Evolutionary conservation across 2,888 invertebrate species (phyloP), one percentile per base, ranked within the genome.

Genomic region (Macropis europaea): DNA sequence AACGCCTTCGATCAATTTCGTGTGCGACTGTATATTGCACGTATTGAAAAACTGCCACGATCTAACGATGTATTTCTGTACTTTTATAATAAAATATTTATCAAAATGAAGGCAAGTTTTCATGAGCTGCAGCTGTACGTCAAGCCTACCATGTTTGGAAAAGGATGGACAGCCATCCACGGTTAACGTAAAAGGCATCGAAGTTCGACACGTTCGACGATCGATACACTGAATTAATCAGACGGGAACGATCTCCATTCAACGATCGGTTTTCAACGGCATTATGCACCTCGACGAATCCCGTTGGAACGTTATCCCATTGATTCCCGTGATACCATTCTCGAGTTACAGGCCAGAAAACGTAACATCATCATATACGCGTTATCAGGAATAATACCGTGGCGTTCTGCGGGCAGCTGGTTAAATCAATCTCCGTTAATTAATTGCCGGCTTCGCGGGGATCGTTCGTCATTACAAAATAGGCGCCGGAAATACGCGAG

Each of bases 401-500:
- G 3, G 1, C 24, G 26, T 13, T 38, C 36, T 9, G 9, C 4
- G 28, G 9, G 22, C 38, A 4, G 30, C 5, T 9, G 7, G 38
- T 53, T 32, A 53, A 60, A 66, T 60, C 60, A 53, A 66, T 60
- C 43, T 38, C 15, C 34, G 38, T 53, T 47, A 60, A 60, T 60
- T 66, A 30, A 47, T 42, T 13, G 11, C 24, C 22, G 13, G 3
- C 13, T n/a, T n/a, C 13, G n/a, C 13, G 17, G 9, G 32, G 38
- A 47, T 40, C 5, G 45, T 43, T n/a, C 43, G 32, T 32, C n/a
- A 40, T 54, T 45, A n/a, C 26, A 38, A 59, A 47, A 59, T n/a
- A n/a, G n/a, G 36, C 43, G 7, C 17, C 5, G 43, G 22, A n/a
- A 34, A 17, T 24, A 9, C 13, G 26, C 15, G n/a, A 7, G 17